phyloP scores from a whole-genome alignment of 1,140 invertebrate genomes.

The Bursaphelenchus mucronatus region DNA sequence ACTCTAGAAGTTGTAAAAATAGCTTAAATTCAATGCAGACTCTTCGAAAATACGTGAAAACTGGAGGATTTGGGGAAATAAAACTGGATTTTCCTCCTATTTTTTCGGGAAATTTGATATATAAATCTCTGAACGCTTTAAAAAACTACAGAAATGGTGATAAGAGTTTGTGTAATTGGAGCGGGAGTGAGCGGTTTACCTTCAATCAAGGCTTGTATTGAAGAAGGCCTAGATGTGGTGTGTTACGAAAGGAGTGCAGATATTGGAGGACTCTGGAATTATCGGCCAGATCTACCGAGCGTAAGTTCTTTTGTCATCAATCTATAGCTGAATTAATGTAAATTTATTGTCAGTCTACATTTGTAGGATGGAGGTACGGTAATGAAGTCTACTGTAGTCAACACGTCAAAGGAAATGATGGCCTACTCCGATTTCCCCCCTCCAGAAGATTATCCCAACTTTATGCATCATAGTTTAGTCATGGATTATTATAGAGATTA shows the following conservation, averaged over 20 bases:
- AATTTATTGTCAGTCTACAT: not conserved
- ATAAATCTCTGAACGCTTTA: too few relatives aligned
- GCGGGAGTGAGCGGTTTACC: constrained; percentile 64
- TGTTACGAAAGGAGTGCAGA: constrained; percentile 64
- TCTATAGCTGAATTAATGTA: constrained; percentile 10
- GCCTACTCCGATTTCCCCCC: constrained; percentile 65
- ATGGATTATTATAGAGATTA: constrained; percentile 63
- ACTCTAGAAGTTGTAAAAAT: too few relatives aligned
- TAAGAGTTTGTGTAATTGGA: constrained; percentile 62
- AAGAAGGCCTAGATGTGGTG: constrained; percentile 62
- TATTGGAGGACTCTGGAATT: constrained; percentile 66
- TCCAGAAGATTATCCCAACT: constrained; percentile 63
- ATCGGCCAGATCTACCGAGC: constrained; percentile 53
- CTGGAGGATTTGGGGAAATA: too few relatives aligned
- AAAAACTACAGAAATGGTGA: not conserved
- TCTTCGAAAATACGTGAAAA: too few relatives aligned
- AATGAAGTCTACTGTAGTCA: constrained; percentile 63
- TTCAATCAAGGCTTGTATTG: constrained; percentile 64
- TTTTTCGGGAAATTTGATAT: too few relatives aligned
- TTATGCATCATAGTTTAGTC: constrained; percentile 63
- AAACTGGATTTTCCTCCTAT: too few relatives aligned
- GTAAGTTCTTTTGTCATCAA: constrained; percentile 29
- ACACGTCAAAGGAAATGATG: constrained; percentile 66
- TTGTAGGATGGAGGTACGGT: constrained; percentile 61
- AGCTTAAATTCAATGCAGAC: too few relatives aligned